phyloP scores from a whole-genome alignment of 2,113 vertebrate genomes.

The Anas platyrhynchos region DNA sequence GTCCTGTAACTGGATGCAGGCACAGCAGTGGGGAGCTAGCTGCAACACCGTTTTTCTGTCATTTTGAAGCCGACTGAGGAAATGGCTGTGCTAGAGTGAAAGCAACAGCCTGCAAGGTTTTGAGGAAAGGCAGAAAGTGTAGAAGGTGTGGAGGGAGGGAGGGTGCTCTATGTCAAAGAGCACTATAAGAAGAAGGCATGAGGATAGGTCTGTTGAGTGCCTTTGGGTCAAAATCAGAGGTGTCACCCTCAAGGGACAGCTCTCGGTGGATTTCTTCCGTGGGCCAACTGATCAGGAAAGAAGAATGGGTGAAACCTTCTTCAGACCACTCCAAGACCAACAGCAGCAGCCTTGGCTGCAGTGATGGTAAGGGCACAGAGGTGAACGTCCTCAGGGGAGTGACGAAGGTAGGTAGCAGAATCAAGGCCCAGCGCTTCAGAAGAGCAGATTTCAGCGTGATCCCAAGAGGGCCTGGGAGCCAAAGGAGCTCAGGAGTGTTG shows the following conservation, averaged over 20 bases:
- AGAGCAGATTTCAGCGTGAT: not conserved
- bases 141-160: not conserved
- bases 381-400: not conserved
- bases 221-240: not conserved
- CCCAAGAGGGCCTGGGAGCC: not conserved
- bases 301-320: not conserved
- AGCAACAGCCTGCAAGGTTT: not conserved
- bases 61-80: not conserved
- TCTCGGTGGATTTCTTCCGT: not conserved
- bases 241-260: not conserved
- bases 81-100: not conserved
- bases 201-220: not conserved
- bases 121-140: not conserved
- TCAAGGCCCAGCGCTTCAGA: not conserved
- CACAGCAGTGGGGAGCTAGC: not conserved
- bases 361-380: too few species aligned
- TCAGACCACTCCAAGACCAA: not conserved
- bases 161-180: not conserved
- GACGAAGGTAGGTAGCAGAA: not conserved
- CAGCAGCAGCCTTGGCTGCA: not conserved
- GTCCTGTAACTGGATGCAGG: not conserved
- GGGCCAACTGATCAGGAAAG: not conserved
- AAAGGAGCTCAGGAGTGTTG: not conserved
- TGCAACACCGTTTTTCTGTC: not conserved
- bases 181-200: not conserved